Conservation (phyloP, 2,113 vertebrate genomes). For the Chaetops frenatus region DNA sequence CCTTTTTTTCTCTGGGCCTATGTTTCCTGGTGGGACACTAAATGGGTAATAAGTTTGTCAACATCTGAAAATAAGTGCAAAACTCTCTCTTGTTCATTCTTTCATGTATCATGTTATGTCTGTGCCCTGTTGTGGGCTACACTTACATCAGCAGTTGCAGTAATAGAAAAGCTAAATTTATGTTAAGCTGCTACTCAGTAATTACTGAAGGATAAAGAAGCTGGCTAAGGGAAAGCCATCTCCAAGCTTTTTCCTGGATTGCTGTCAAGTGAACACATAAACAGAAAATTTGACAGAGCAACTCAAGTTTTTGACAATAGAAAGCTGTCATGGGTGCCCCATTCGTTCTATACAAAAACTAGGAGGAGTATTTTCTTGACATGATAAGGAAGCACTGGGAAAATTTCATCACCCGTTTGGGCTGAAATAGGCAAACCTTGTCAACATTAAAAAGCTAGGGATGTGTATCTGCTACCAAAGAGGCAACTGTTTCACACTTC, state of each 20-base stretch:
- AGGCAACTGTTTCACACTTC: slow-evolving; percentile 22
- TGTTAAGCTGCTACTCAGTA: slow-evolving; percentile 14
- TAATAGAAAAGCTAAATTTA: slow-evolving; percentile 29
- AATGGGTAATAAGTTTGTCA: slow-evolving; percentile 29
- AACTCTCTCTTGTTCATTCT: neutral
- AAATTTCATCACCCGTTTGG: neutral
- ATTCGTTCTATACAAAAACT: neutral
- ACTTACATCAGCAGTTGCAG: neutral
- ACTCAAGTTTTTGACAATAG: neutral
- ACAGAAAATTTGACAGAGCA: neutral
- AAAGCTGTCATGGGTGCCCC: neutral
- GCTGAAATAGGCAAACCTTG: slow-evolving; percentile 26
- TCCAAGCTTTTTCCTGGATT: neutral
- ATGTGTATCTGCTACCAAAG: slow-evolving; percentile 3
- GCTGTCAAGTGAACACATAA: slow-evolving; percentile 15
- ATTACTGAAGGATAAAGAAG: slow-evolving; percentile 29
- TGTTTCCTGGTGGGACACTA: neutral
- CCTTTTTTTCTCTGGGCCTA: slow-evolving; percentile 23
- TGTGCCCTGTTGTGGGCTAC: neutral
- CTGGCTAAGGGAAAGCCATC: neutral
- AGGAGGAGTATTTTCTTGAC: neutral
- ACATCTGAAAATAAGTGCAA: neutral
- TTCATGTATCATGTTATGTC: neutral
- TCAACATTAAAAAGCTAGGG: neutral
- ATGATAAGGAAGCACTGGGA: neutral